Conservation (phyloP, 2,113 vertebrate genomes). For the Callopanchax toddi region DNA sequence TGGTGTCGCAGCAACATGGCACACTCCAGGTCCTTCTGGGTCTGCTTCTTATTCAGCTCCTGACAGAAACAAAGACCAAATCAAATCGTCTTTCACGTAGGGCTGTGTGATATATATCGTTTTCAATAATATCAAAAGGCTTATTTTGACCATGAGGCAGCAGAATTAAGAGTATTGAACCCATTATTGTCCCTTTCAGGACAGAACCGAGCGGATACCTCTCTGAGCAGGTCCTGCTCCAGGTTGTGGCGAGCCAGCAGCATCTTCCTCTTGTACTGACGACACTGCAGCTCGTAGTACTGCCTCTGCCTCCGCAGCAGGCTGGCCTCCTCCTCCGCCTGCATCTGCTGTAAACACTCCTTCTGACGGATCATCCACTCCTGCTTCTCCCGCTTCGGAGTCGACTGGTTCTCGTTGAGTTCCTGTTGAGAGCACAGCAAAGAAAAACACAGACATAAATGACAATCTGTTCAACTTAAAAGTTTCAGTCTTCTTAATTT, state of each 20-base stretch:
- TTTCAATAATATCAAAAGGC: no score
- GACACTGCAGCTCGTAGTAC: slow-evolving; percentile 90
- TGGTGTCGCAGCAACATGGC: slow-evolving; percentile 90
- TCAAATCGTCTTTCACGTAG: no score
- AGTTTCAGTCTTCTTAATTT: no score
- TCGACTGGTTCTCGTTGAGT: slow-evolving; percentile 90
- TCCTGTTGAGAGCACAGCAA: slow-evolving; percentile 73
- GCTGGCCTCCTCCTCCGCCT: slow-evolving; percentile 90
- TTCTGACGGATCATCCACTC: slow-evolving; percentile 92
- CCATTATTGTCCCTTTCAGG: no score
- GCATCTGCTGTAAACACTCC: slow-evolving; percentile 89
- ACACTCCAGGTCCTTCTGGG: slow-evolving; percentile 90
- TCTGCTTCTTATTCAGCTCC: slow-evolving; percentile 95
- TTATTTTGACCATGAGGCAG: no score
- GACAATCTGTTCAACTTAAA: no score
- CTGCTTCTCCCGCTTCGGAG: slow-evolving; percentile 91
- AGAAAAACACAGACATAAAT: not conserved
- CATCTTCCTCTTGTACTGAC: slow-evolving; percentile 94
- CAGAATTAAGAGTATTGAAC: no score
- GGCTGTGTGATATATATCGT: no score
- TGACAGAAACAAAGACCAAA: slow-evolving; percentile 30
- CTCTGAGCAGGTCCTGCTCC: slow-evolving; percentile 91
- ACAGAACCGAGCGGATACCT: slow-evolving; percentile 78
- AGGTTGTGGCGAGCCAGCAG: slow-evolving; percentile 88
- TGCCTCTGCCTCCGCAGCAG: slow-evolving; percentile 87